These are phyloP conservation scores for Drosophila hawaiiensis DNA, from an alignment of 2,888 invertebrate species.

Conservation along the genomic window DNA sequence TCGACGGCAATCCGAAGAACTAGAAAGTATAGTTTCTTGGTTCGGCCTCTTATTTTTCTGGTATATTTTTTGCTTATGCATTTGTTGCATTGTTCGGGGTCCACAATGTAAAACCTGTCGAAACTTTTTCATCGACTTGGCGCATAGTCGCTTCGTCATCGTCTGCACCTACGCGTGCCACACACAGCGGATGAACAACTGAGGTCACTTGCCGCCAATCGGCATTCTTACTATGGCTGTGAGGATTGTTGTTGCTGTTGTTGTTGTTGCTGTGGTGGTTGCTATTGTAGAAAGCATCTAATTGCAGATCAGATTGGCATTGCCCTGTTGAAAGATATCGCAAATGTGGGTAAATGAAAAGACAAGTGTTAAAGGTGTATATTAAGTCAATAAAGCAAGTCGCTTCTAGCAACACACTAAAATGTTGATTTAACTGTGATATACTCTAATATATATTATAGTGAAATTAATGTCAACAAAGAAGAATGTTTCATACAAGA, in stretches of 20 bases:
- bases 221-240: constrained; percentile 26
- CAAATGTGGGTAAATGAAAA: constrained; percentile 2
- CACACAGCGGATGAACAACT: constrained; percentile 34
- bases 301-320: not conserved
- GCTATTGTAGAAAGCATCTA: constrained; percentile 7
- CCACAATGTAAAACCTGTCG: constrained; percentile 74
- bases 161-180: constrained; percentile 42
- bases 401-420: not conserved
- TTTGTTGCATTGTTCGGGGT: constrained; percentile 64
- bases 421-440: not conserved
- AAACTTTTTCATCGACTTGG: constrained; percentile 69
- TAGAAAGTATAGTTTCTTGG: not conserved
- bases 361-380: not conserved
- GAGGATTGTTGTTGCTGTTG: constrained; percentile 13
- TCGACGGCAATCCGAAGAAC: not conserved
- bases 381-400: not conserved
- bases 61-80: constrained; percentile 18
- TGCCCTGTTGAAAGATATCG: constrained; percentile 13
- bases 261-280: constrained; percentile 8
- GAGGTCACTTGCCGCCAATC: constrained; percentile 14
- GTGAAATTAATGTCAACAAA: not conserved
- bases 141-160: constrained; percentile 27
- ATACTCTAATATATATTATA: not conserved
- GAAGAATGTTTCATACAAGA: not conserved
- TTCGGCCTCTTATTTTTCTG: not conserved